phyloP scores from a whole-genome alignment of 1,140 invertebrate genomes.

The Drosophila eugracilis region DNA sequence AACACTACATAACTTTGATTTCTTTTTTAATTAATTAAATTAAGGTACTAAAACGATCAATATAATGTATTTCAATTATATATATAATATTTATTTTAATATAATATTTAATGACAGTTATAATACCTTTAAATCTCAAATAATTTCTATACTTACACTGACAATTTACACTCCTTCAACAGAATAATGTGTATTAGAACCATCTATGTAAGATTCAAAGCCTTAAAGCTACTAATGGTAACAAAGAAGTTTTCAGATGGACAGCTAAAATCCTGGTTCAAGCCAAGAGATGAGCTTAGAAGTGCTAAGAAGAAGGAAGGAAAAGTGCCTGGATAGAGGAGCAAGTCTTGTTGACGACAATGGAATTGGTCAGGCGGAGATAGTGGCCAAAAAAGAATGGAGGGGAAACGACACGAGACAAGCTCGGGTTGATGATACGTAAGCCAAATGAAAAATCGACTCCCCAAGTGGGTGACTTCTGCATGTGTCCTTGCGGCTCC shows the following conservation, averaged over 20 bases:
- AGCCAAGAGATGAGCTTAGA: conserved; percentile 58
- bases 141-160: no score
- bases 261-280: conserved; percentile 39
- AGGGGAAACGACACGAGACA: conserved; percentile 14
- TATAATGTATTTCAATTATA: no score
- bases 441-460: conserved; percentile 75
- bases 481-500: conserved; percentile 15
- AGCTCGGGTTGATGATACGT: conserved; percentile 46
- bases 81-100: no score
- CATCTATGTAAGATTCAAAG: no score
- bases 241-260: conserved; percentile 32
- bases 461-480: conserved; percentile 39
- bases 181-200: no score
- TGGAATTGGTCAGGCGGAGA: conserved; percentile 53
- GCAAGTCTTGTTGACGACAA: conserved; percentile 27
- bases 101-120: no score
- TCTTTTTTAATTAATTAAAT: no score
- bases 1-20: no score
- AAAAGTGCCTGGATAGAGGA: conserved; percentile 8
- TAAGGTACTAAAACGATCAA: no score
- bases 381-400: conserved; percentile 14
- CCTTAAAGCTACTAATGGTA: conserved; percentile 48
- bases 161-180: neutral
- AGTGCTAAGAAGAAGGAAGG: neutral
- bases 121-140: no score